Percentiles rank a stretch among this genome's conserved stretches.
Conservation (phyloP, 2,797 vertebrate species). For the Sebastes goodei region DNA sequence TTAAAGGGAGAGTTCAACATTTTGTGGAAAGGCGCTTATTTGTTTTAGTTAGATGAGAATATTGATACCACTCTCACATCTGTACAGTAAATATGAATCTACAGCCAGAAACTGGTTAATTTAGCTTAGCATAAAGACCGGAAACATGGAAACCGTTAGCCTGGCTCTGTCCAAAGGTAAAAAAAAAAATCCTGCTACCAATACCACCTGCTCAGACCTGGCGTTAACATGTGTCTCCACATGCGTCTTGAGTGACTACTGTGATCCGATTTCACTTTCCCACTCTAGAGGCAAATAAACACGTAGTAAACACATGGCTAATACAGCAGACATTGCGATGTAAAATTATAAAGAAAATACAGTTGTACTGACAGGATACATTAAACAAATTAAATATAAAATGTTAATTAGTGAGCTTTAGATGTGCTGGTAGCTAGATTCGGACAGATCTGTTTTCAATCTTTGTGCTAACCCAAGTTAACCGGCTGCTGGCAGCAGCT, state of each 20-base stretch:
- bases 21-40: slow-evolving; percentile 8
- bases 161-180: background rate
- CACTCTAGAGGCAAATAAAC: too few relatives aligned
- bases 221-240: too few relatives aligned
- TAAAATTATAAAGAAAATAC: too few relatives aligned
- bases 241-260: too few relatives aligned
- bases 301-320: too few relatives aligned
- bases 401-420: background rate
- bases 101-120: background rate
- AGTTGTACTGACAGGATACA: too few relatives aligned
- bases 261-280: too few relatives aligned
- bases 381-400: background rate
- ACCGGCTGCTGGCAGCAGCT: background rate
- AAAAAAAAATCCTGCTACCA: background rate
- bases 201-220: too few relatives aligned
- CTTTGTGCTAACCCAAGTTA: background rate
- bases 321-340: too few relatives aligned
- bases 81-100: background rate
- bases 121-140: background rate
- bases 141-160: background rate
- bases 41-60: background rate
- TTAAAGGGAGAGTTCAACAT: slow-evolving; percentile 19
- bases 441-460: background rate
- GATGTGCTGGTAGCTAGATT: background rate
- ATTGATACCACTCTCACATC: background rate